phyloP scores from a whole-genome alignment of 2,888 invertebrate species.

The Plutella xylostella region DNA sequence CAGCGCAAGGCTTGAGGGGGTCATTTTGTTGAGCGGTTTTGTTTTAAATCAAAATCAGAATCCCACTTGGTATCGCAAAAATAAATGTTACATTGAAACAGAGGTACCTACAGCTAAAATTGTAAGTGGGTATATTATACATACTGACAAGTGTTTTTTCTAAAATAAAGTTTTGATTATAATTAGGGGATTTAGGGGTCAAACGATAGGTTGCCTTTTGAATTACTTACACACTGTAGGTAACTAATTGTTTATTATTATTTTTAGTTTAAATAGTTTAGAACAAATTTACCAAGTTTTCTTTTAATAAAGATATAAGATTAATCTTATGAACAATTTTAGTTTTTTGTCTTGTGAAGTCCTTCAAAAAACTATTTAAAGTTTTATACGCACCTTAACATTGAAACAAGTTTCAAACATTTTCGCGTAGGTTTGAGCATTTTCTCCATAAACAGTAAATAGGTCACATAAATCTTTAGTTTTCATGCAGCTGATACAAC shows the following conservation, averaged over 20 bases:
- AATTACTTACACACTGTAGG: not conserved
- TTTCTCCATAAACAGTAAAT: slow-evolving; percentile 53
- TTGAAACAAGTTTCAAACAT: slow-evolving; percentile 60
- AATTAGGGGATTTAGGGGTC: no score
- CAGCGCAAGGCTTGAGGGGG: no score
- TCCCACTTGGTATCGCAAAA: no score
- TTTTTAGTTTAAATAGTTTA: not conserved
- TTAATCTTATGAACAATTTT: not conserved
- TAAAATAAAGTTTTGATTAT: no score
- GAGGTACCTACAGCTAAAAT: no score
- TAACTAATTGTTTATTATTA: not conserved
- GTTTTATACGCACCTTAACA: slow-evolving; percentile 37
- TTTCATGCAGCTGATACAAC: slow-evolving; percentile 63
- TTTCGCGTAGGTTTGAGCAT: slow-evolving; percentile 53
- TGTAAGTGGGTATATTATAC: no score
- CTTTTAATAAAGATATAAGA: not conserved
- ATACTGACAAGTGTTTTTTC: no score
- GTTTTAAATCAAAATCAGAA: no score
- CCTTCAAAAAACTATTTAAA: not conserved
- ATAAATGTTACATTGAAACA: no score
- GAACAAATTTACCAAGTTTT: not conserved
- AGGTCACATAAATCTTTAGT: slow-evolving; percentile 61
- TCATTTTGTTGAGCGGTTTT: no score
- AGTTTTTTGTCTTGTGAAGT: not conserved
- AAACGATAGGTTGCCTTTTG: no score